These are phyloP conservation scores for Cydia strobilella DNA, from an alignment of 1,140 invertebrate genomes.

Conservation along the genomic window DNA sequence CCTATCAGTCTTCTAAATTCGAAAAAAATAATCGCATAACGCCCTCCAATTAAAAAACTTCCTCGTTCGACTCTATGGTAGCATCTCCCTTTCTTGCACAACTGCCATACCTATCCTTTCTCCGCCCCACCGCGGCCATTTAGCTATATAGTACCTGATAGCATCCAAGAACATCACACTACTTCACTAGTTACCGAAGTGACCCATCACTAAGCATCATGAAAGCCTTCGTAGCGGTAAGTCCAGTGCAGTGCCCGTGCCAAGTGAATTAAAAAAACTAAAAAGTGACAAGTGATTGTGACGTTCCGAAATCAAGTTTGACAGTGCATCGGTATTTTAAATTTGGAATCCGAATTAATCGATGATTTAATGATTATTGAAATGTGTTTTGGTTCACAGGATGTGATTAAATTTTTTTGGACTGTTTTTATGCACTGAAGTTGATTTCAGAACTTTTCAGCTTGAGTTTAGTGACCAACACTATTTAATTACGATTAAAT, in stretches of 20 bases:
- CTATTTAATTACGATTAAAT: too few relatives aligned
- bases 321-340: constrained; percentile 45
- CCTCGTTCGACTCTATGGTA: constrained; percentile 53
- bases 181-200: constrained; percentile 67
- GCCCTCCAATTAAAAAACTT: constrained; percentile 71
- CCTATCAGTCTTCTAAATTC: constrained; percentile 49
- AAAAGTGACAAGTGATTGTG: constrained; percentile 64
- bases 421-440: constrained; percentile 38
- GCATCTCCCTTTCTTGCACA: constrained; percentile 73
- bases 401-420: constrained; percentile 22
- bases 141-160: constrained; percentile 67
- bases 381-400: constrained; percentile 18
- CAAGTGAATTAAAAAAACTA: constrained; percentile 46
- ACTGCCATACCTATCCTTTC: constrained; percentile 69
- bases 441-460: constrained; percentile 46
- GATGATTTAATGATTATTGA: constrained; percentile 4
- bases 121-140: constrained; percentile 66
- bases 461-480: neutral
- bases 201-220: constrained; percentile 73
- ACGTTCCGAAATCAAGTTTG: constrained; percentile 61
- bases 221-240: constrained; percentile 78
- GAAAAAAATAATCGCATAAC: constrained; percentile 55
- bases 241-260: constrained; percentile 60
- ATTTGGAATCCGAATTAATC: constrained; percentile 29
- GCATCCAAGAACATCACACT: constrained; percentile 58